phyloP scores from a whole-genome alignment of 2,888 invertebrate species.

The Drepanosiphum platanoidis region DNA sequence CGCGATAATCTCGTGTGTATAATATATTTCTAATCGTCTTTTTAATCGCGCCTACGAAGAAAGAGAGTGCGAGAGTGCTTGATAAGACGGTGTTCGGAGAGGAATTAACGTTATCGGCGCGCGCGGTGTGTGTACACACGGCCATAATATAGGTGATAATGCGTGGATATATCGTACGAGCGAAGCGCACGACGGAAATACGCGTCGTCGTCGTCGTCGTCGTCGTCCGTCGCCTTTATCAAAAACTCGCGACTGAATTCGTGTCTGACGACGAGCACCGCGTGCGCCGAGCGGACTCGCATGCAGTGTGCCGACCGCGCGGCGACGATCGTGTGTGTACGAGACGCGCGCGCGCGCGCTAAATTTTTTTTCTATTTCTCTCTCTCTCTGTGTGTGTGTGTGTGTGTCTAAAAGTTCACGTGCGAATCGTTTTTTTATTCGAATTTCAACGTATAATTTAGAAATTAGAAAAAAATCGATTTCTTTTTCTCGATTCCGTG shows the following conservation, averaged over 20 bases:
- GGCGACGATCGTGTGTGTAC: neutral
- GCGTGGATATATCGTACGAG: neutral
- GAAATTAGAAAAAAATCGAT: too few relatives aligned
- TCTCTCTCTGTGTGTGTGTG: too few relatives aligned
- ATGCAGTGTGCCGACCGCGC: neutral
- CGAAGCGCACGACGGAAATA: neutral
- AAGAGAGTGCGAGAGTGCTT: too few relatives aligned
- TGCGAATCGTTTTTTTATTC: too few relatives aligned
- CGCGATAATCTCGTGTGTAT: too few relatives aligned
- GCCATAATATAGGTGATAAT: neutral
- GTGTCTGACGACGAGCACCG: neutral
- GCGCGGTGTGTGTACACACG: too few relatives aligned
- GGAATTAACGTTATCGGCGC: neutral
- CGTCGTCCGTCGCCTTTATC: neutral
- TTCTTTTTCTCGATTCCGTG: neutral
- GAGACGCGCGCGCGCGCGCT: neutral
- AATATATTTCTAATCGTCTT: too few relatives aligned
- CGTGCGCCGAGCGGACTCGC: neutral
- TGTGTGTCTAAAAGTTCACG: too few relatives aligned
- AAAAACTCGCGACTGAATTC: neutral
- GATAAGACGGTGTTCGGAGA: neutral
- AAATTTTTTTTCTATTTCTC: neutral
- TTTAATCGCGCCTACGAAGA: too few relatives aligned
- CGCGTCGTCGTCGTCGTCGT: neutral
- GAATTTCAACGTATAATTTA: too few relatives aligned